phyloP scores from a whole-genome alignment of 2,797 vertebrate genomes.

The Merluccius polli region DNA sequence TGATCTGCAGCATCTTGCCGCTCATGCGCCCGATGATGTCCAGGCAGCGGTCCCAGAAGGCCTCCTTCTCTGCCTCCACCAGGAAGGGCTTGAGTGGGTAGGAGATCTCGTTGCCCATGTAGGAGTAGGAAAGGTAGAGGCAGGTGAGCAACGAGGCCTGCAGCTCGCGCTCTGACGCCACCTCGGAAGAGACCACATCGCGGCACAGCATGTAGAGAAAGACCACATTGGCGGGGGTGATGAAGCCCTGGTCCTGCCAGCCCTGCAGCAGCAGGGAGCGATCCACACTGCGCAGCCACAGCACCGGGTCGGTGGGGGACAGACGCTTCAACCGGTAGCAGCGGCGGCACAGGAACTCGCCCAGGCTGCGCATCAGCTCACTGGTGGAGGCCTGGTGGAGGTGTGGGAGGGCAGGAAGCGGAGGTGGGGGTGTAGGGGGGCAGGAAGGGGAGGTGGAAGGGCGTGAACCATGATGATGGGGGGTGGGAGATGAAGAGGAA shows the following conservation, averaged over 20 bases:
- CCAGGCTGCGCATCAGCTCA: conserved; percentile 89
- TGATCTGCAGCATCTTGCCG: conserved; percentile 95
- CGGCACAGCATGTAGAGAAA: conserved; percentile 96
- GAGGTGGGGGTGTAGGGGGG: not conserved
- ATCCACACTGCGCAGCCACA: conserved; percentile 93
- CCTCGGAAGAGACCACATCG: conserved; percentile 85
- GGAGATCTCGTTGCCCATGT: conserved; percentile 97
- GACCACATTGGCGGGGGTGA: conserved; percentile 93
- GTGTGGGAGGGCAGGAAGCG: not conserved
- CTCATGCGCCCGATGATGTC: conserved; percentile 95
- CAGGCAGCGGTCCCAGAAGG: conserved; percentile 96
- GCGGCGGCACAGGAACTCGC: conserved; percentile 91
- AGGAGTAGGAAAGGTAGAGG: conserved; percentile 94
- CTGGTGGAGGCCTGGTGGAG: conserved; percentile 82
- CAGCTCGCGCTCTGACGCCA: conserved; percentile 87
- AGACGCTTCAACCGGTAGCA: conserved; percentile 92
- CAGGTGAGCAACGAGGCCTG: conserved; percentile 90
- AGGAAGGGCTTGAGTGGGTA: conserved; percentile 96
- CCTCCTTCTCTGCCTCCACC: conserved; percentile 91
- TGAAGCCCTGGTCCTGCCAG: conserved; percentile 97
- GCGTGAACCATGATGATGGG: not conserved
- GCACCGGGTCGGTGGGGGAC: conserved; percentile 86
- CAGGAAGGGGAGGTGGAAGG: not conserved
- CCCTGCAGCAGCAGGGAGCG: conserved; percentile 91
- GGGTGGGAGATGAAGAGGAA: not conserved